These are phyloP conservation scores for Epizoanthus scotinus DNA, from an alignment of 92 coral and sea anemone genomes.

Conservation along the genomic window DNA sequence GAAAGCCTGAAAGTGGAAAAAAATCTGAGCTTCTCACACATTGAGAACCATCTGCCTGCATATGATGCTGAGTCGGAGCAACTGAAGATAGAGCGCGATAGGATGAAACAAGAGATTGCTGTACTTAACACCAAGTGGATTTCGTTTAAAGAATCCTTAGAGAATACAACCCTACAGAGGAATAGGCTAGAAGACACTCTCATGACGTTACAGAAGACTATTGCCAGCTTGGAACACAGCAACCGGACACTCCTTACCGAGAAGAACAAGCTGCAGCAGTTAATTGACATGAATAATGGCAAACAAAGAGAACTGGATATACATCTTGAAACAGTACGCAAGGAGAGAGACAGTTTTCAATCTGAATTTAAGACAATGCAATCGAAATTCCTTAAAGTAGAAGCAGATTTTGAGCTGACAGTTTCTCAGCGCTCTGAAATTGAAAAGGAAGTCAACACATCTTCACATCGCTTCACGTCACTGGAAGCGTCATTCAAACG, in stretches of 20 bases:
- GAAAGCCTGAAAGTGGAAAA: constrained; percentile 17
- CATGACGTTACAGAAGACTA: constrained; percentile 34
- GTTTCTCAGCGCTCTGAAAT: constrained; percentile 13
- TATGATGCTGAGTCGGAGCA: constrained; percentile 39
- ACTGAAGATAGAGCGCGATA: constrained; percentile 39
- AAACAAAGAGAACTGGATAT: constrained; percentile 20
- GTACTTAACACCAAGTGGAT: constrained; percentile 42
- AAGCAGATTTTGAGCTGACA: constrained; percentile 38
- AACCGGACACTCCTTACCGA: constrained; percentile 40
- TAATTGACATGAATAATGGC: background rate
- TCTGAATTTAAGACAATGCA: constrained; percentile 20
- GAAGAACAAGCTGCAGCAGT: constrained; percentile 43
- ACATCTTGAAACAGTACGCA: constrained; percentile 20
- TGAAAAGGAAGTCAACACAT: constrained; percentile 24
- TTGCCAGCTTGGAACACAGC: constrained; percentile 38
- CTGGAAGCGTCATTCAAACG: constrained; percentile 50
- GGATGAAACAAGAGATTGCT: constrained; percentile 39
- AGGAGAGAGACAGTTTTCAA: constrained; percentile 33
- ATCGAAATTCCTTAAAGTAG: constrained; percentile 29
- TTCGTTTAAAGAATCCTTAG: constrained; percentile 43
- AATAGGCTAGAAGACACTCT: constrained; percentile 44
- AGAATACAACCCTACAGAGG: constrained; percentile 39
- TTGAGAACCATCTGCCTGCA: constrained; percentile 22
- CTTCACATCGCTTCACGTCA: constrained; percentile 41
- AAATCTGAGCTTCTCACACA: constrained; percentile 22